Evolutionary conservation across 2,888 invertebrate genomes (phyloP).

Genomic region (Tipula lateralis): DNA sequence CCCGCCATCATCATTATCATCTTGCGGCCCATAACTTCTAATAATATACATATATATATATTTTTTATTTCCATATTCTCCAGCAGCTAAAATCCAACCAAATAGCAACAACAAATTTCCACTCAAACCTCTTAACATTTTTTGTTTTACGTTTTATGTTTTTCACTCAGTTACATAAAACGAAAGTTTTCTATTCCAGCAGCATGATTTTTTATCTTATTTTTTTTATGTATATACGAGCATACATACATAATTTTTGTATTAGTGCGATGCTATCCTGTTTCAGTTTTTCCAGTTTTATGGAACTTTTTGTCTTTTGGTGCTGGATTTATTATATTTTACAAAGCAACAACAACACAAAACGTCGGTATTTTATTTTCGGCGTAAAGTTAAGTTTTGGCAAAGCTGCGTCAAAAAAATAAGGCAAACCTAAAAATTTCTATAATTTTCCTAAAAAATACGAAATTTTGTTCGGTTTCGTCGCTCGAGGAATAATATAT

Average conservation of each 20-base stretch:
- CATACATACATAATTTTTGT: not conserved
- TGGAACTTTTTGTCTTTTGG: not conserved
- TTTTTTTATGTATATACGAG: not conserved
- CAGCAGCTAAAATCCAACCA: not conserved
- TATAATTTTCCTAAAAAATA: not conserved
- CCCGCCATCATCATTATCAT: not conserved
- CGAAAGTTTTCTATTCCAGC: slow-evolving; percentile 11
- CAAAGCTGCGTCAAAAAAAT: not conserved
- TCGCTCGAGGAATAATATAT: not conserved
- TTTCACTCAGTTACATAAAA: not conserved
- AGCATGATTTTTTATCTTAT: not conserved
- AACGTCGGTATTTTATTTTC: not conserved
- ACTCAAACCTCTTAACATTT: not conserved
- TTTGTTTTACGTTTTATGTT: not conserved
- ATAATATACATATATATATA: not conserved
- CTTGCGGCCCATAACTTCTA: not conserved
- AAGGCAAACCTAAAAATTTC: not conserved
- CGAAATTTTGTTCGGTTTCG: not conserved
- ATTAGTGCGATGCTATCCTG: not conserved
- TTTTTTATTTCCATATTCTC: not conserved
- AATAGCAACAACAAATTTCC: not conserved
- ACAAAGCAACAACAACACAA: not conserved
- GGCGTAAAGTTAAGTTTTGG: not conserved
- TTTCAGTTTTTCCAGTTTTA: not conserved
- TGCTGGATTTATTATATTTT: not conserved